These are phyloP conservation scores for Olivierus martensii DNA, from an alignment of 1,140 invertebrate species.

Conservation along the genomic window DNA sequence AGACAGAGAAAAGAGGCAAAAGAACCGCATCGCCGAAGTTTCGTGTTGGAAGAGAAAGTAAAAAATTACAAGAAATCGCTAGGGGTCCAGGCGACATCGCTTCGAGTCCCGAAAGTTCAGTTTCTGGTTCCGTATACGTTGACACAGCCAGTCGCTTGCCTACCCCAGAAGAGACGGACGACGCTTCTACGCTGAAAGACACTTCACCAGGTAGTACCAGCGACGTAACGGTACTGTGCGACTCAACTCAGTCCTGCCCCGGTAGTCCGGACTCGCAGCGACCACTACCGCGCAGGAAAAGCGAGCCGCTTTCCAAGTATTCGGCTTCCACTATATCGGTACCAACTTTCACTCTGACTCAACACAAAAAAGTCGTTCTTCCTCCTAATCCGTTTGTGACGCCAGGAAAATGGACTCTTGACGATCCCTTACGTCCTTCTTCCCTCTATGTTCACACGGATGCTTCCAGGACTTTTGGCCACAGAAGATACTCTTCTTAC, in stretches of 20 bases:
- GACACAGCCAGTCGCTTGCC: conserved; percentile 16
- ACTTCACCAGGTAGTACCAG: conserved; percentile 11
- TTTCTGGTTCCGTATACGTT: conserved; percentile 15
- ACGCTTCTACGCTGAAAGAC: conserved; percentile 10
- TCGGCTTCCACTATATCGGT: too few relatives aligned
- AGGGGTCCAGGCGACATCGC: not conserved
- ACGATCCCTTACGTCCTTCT: conserved; percentile 9
- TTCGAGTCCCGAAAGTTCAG: conserved; percentile 14
- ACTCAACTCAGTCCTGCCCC: conserved; percentile 5
- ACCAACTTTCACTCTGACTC: conserved; percentile 9
- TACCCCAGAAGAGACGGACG: conserved; percentile 10
- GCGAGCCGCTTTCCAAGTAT: too few relatives aligned
- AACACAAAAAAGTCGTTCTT: conserved; percentile 13
- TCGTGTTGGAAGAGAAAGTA: too few relatives aligned
- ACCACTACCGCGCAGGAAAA: too few relatives aligned
- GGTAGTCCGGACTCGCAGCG: not conserved
- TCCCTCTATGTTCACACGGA: not conserved
- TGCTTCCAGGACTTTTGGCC: too few relatives aligned
- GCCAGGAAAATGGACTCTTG: not conserved
- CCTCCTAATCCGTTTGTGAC: conserved; percentile 11
- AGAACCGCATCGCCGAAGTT: too few relatives aligned
- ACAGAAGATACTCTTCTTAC: too few relatives aligned
- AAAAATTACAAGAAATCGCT: too few relatives aligned
- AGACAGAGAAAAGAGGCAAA: too few relatives aligned
- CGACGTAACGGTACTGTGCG: conserved; percentile 11